Conservation (phyloP, 2,888 invertebrate genomes). For the Volucella bombylans region DNA sequence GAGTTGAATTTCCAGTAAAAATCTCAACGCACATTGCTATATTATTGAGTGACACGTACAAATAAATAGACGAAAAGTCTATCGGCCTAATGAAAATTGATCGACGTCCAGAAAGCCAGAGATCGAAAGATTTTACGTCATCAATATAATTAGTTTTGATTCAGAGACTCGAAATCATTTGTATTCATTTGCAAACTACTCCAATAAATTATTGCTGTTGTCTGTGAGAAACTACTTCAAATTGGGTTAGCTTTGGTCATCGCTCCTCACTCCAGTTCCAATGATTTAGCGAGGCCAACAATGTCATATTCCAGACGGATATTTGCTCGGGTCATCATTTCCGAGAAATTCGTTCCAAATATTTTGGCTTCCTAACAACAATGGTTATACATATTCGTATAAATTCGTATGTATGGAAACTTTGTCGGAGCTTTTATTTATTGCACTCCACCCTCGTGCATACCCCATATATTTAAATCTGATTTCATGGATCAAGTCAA, state of each 20-base stretch:
- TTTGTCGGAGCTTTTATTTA: constrained; percentile 30
- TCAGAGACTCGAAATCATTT: background rate
- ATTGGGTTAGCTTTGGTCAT: background rate
- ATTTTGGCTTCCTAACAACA: too few species aligned
- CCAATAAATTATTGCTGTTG: background rate
- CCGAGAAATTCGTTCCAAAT: too few species aligned
- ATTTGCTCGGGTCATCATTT: background rate
- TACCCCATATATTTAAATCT: constrained; percentile 20
- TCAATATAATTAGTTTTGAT: constrained; percentile 16
- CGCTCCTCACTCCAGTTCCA: background rate
- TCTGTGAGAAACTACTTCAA: background rate
- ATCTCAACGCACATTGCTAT: constrained; percentile 20
- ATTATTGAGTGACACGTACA: constrained; percentile 20
- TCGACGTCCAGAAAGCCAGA: background rate
- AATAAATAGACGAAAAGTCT: background rate
- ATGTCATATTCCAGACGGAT: constrained; percentile 7
- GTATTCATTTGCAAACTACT: background rate
- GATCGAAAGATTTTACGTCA: constrained; percentile 2
- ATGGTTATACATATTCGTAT: too few species aligned
- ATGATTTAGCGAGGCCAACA: background rate
- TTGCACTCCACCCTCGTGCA: constrained; percentile 16
- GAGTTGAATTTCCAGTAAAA: constrained; percentile 24
- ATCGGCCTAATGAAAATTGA: constrained; percentile 31
- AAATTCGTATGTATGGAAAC: background rate
- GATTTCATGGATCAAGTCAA: constrained; percentile 14